Conservation (phyloP, 2,888 invertebrate genomes). For the Eupithecia centaureata region DNA sequence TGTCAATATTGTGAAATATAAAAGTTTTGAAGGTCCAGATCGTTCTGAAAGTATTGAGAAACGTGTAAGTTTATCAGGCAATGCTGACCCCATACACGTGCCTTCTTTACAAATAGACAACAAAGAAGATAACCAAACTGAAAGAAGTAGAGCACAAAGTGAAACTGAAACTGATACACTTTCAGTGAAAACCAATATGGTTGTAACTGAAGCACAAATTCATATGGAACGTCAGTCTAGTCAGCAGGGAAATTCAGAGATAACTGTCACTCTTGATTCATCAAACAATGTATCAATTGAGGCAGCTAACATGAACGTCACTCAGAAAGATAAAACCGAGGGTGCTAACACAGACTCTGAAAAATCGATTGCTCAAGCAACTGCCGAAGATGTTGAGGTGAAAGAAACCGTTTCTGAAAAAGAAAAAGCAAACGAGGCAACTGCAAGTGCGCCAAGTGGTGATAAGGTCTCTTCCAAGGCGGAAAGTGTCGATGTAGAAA, state of each 20-base stretch:
- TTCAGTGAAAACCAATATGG: conserved; percentile 79
- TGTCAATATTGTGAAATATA: conserved; percentile 77
- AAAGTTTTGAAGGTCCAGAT: conserved; percentile 57
- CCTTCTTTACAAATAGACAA: conserved; percentile 58
- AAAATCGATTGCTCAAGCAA: conserved; percentile 39
- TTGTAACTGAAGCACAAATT: conserved; percentile 81
- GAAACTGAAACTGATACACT: conserved; percentile 79
- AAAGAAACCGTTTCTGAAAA: conserved; percentile 33
- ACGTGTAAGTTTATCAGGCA: conserved; percentile 49
- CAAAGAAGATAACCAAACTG: conserved; percentile 55
- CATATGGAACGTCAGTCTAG: conserved; percentile 77
- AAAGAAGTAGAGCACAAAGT: conserved; percentile 67
- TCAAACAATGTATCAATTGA: conserved; percentile 77
- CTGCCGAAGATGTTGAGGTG: conserved; percentile 29
- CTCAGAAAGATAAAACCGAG: conserved; percentile 64
- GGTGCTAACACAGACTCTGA: conserved; percentile 50
- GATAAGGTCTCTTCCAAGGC: conserved; percentile 26
- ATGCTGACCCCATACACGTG: conserved; percentile 35
- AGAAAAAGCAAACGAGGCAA: conserved; percentile 30
- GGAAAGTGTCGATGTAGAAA: conserved; percentile 32
- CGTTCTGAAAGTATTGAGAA: conserved; percentile 51
- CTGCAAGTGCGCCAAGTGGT: conserved; percentile 18
- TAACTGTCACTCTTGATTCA: conserved; percentile 75
- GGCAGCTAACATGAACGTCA: conserved; percentile 69
- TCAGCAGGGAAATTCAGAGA: conserved; percentile 73